Conservation (phyloP, 2,888 invertebrate genomes). For the Micoletzkya japonica region DNA sequence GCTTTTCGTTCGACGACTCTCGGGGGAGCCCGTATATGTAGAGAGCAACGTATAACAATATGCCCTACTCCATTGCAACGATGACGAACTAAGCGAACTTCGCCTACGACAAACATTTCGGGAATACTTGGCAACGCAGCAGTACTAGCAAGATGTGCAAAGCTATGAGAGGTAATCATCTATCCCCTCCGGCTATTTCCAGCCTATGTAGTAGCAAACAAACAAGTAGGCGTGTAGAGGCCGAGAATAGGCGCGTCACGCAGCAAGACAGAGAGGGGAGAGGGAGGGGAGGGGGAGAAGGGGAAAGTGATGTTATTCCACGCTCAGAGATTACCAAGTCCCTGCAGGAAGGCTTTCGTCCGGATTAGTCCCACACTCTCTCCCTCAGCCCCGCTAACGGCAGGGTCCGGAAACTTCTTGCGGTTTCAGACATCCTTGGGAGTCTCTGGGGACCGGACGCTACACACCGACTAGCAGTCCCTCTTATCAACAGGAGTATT, state of each 20-base stretch:
- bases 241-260: neutral
- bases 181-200: no score
- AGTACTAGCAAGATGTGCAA: no score
- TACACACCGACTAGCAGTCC: no score
- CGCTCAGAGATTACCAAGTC: no score
- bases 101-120: no score
- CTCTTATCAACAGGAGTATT: no score
- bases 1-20: neutral
- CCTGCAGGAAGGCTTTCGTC: no score
- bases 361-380: neutral
- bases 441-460: conserved; percentile 3
- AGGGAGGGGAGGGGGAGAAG: neutral
- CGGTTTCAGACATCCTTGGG: neutral
- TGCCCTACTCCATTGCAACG: no score
- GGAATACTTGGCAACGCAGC: no score
- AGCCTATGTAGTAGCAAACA: no score
- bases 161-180: no score
- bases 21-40: neutral
- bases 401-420: neutral
- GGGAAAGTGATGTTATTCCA: neutral
- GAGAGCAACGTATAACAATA: neutral
- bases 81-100: no score
- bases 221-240: neutral
- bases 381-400: neutral
- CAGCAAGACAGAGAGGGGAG: neutral